Base-by-base conservation (phyloP, 2,113 vertebrate genomes). In the Platysteira castanea region DNA sequence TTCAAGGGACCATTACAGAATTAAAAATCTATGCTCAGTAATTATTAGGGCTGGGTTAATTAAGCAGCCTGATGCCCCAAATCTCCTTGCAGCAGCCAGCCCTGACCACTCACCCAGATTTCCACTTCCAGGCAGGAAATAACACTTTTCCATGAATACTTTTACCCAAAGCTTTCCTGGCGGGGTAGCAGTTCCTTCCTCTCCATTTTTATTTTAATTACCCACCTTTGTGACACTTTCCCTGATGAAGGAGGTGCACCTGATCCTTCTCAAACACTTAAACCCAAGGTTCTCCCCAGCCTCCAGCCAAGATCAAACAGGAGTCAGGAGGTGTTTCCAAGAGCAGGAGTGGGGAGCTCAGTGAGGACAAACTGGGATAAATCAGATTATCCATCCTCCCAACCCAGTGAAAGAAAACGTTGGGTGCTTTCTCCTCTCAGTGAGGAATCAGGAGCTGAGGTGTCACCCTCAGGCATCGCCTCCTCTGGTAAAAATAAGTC, bases 401-500 rank as follows among this genome's bases (percentile, higher is more conserved):
- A 60, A 1, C 2, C 11, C 50, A 76, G 9, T 5, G 18, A 27
- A 42, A 41, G 18, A 10, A 65, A 87, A 24, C 10, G 15, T 2
- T 6, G 15, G 13, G 65, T 42, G 35, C 47, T 54, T 67, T 42
- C 60, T 75, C 7, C 37, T 60, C 35, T 10, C 17, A 0, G 10
- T 1, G 12, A 67, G 44, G 13, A 49, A 41, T 13, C 26, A 26
- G 77, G 35, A 54, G 30, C 35, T 7, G 10, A 64, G 56, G 35
- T 19, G 30, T 5, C 60, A 6, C 28, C 75, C 65, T 33, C 5
- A 4, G 21, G 47, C 69, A 60, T 54, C 69, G 6, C 27, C 60
- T 35, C 4, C 31, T 20, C 35, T 1, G 0, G 3, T 1, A 30
- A 15, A 39, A 83, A 49, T 6, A 15, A 17, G 41, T 17, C 16